A percentile compares a stretch with the other conserved stretches of the same genome.
phyloP scores from a whole-genome alignment of 2,797 vertebrate genomes.

The Fistularia commersonii region DNA sequence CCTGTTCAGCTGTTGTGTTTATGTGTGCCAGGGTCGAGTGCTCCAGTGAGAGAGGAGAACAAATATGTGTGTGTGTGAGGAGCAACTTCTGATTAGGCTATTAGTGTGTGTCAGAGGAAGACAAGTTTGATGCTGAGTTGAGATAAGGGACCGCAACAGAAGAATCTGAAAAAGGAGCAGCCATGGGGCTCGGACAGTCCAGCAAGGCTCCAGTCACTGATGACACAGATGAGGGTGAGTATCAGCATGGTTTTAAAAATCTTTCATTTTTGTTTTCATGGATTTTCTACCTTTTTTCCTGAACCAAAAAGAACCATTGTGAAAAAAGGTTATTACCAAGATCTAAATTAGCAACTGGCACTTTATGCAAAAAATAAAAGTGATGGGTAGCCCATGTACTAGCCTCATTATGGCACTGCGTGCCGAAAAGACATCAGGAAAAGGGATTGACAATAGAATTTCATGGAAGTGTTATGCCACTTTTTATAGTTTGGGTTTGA shows the following conservation, averaged over 20 bases:
- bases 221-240: constrained; percentile 74
- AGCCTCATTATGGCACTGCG: too few species aligned
- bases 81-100: constrained; percentile 46
- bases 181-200: constrained; percentile 82
- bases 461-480: too few species aligned
- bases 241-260: neutral
- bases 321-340: too few species aligned
- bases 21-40: constrained; percentile 16
- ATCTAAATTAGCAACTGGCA: too few species aligned
- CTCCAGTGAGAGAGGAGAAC: constrained; percentile 4
- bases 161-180: constrained; percentile 46
- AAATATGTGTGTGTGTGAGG: constrained; percentile 24
- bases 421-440: too few species aligned
- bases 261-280: constrained; percentile 1
- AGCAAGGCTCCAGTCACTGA: constrained; percentile 68
- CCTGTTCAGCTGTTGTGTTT: constrained; percentile 23
- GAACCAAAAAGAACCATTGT: too few species aligned
- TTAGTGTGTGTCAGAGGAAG: constrained; percentile 50
- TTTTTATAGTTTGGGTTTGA: too few species aligned
- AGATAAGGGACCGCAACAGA: constrained; percentile 44
- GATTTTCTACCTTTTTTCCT: too few species aligned
- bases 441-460: too few species aligned
- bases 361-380: too few species aligned
- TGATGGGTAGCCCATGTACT: too few species aligned
- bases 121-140: constrained; percentile 50